Conservation (phyloP, 2,888 invertebrate genomes). For the Eilema depressum region DNA sequence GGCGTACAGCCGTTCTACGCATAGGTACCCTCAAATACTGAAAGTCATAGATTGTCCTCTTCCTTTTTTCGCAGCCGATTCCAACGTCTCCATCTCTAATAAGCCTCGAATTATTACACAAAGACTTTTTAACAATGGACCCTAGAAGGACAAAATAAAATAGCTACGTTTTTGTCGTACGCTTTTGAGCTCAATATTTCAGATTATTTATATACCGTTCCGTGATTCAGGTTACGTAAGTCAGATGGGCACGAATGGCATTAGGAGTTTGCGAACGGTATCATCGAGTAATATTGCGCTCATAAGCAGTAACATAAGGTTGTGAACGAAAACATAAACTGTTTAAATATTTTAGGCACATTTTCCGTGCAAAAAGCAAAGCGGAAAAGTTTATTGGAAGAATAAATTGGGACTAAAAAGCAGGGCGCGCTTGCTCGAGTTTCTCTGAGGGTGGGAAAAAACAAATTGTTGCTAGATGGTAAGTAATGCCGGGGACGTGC, state of each 20-base stretch:
- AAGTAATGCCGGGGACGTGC: conserved; percentile 80
- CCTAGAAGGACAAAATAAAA: conserved; percentile 33
- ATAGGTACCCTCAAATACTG: conserved; percentile 70
- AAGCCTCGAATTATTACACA: conserved; percentile 34
- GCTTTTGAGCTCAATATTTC: conserved; percentile 38
- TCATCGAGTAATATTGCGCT: conserved; percentile 58
- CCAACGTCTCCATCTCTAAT: conserved; percentile 28
- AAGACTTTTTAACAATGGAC: conserved; percentile 20
- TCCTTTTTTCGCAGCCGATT: conserved; percentile 44
- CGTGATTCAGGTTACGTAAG: conserved; percentile 45
- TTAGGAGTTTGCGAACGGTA: conserved; percentile 48
- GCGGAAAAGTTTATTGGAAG: conserved; percentile 80
- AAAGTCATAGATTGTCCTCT: conserved; percentile 63
- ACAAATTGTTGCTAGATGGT: conserved; percentile 83
- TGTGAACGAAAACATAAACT: conserved; percentile 74
- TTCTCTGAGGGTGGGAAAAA: conserved; percentile 77
- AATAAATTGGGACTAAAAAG: conserved; percentile 84
- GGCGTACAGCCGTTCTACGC: conserved; percentile 76
- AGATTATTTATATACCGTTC: conserved; percentile 44
- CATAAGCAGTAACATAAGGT: conserved; percentile 68
- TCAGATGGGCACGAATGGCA: conserved; percentile 42
- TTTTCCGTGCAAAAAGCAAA: conserved; percentile 75
- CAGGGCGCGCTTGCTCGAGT: conserved; percentile 74
- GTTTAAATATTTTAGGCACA: conserved; percentile 80
- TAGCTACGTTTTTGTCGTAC: conserved; percentile 32